phyloP scores from a whole-genome alignment of 2,888 invertebrate species.

The Leptinotarsa peninsularis region DNA sequence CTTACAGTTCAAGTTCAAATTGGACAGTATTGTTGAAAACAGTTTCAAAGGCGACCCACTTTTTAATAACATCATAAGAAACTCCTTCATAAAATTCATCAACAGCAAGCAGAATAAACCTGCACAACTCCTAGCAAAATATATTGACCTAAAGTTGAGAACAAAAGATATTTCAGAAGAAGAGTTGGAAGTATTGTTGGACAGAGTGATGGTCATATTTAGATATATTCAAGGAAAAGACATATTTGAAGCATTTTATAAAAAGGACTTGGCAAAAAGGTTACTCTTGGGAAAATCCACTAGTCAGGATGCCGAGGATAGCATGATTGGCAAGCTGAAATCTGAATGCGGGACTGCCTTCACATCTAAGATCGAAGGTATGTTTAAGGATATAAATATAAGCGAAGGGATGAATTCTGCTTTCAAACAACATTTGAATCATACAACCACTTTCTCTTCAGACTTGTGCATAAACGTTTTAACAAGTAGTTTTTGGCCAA shows the following conservation, averaged over 20 bases:
- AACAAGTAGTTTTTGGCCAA: slow-evolving; percentile 99
- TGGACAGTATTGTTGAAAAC: slow-evolving; percentile 87
- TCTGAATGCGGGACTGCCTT: slow-evolving; percentile 98
- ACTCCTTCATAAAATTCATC: slow-evolving; percentile 96
- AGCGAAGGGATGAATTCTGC: slow-evolving; percentile 94
- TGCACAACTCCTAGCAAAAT: slow-evolving; percentile 97
- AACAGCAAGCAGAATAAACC: slow-evolving; percentile 97
- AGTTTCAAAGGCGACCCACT: slow-evolving; percentile 89
- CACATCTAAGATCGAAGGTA: slow-evolving; percentile 97
- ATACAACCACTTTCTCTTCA: slow-evolving; percentile 54
- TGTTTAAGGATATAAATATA: slow-evolving; percentile 99
- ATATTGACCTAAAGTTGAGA: slow-evolving; percentile 93
- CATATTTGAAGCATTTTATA: slow-evolving; percentile 99
- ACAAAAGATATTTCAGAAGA: slow-evolving; percentile 97
- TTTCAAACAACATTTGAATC: slow-evolving; percentile 79
- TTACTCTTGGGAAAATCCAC: slow-evolving; percentile 96
- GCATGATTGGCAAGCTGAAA: slow-evolving; percentile 96
- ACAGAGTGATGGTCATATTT: slow-evolving; percentile 98
- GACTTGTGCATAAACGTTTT: slow-evolving; percentile 94
- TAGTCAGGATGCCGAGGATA: slow-evolving; percentile 98
- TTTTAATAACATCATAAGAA: slow-evolving; percentile 90
- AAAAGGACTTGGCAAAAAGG: slow-evolving; percentile 96
- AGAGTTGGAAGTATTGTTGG: slow-evolving; percentile 90
- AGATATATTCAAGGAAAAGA: slow-evolving; percentile 99
- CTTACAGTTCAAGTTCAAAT: slow-evolving; percentile 94